These are phyloP conservation scores for Engraulis encrasicolus DNA, from an alignment of 2,113 vertebrate species.

Conservation along the genomic window DNA sequence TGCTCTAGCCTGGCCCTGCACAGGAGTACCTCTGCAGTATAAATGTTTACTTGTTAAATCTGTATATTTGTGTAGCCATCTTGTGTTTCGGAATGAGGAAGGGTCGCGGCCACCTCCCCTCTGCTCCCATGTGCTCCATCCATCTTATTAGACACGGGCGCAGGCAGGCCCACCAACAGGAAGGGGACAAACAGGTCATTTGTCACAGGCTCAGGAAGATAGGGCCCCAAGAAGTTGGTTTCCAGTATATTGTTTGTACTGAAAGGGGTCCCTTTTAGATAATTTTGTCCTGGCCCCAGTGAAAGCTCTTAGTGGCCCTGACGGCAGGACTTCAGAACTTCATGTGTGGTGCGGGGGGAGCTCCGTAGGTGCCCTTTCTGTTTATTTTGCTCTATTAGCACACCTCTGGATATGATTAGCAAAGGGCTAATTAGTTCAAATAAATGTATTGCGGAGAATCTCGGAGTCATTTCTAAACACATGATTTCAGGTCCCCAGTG, in stretches of 20 bases:
- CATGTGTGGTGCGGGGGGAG: neutral
- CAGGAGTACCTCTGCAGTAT: conserved; percentile 1
- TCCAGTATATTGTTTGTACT: too few species aligned
- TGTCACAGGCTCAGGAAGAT: too few species aligned
- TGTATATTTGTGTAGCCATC: conserved; percentile 11
- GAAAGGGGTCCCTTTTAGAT: too few species aligned
- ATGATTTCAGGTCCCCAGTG: conserved; percentile 54
- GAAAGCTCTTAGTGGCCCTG: too few species aligned
- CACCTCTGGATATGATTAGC: conserved; percentile 46
- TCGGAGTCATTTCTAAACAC: conserved; percentile 56
- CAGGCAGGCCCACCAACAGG: too few species aligned
- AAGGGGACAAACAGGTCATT: too few species aligned
- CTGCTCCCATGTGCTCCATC: neutral
- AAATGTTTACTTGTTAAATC: conserved; percentile 13
- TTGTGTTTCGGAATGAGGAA: neutral
- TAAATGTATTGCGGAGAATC: conserved; percentile 46
- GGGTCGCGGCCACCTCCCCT: neutral
- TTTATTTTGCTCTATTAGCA: conserved; percentile 34
- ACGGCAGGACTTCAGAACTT: too few species aligned
- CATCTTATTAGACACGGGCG: neutral
- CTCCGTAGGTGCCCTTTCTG: conserved; percentile 11
- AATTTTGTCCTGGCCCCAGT: too few species aligned
- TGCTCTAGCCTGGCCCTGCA: neutral
- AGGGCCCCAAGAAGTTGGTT: too few species aligned
- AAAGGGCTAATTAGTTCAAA: conserved; percentile 58